Evolutionary conservation across 2,888 invertebrate species (phyloP).

Genomic region (Graphium colonna): DNA sequence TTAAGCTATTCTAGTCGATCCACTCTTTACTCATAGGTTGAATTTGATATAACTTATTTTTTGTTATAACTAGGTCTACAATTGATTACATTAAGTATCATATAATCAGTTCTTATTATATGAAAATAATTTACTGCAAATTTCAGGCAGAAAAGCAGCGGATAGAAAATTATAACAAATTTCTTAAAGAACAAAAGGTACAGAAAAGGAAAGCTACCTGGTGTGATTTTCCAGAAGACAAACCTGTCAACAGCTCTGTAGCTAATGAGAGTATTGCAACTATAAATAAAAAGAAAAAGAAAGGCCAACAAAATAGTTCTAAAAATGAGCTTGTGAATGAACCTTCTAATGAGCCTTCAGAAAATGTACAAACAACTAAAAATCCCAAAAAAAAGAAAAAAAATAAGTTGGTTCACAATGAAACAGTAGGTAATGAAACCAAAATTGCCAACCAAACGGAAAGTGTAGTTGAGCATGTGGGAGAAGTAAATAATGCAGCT

Average conservation of each 20-base stretch:
- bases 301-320: conserved; percentile 13
- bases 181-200: conserved; percentile 70
- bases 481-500: conserved; percentile 5
- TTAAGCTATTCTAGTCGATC: too few species aligned
- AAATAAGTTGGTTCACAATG: conserved; percentile 1
- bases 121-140: too few species aligned
- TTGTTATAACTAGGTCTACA: too few species aligned
- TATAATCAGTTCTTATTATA: too few species aligned
- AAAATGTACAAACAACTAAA: neutral
- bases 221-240: conserved; percentile 77
- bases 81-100: too few species aligned
- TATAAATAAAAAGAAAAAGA: conserved; percentile 14
- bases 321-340: neutral
- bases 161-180: conserved; percentile 72
- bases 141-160: conserved; percentile 72
- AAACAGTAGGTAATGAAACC: neutral
- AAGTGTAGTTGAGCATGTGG: neutral
- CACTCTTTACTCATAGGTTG: neutral
- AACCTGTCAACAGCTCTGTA: conserved; percentile 30
- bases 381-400: conserved; percentile 8
- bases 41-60: too few species aligned
- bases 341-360: neutral
- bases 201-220: conserved; percentile 70
- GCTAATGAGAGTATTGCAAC: conserved; percentile 7
- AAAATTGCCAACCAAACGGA: neutral